Conservation (phyloP, 2,888 invertebrate genomes). For the Drosophila silvestris region DNA sequence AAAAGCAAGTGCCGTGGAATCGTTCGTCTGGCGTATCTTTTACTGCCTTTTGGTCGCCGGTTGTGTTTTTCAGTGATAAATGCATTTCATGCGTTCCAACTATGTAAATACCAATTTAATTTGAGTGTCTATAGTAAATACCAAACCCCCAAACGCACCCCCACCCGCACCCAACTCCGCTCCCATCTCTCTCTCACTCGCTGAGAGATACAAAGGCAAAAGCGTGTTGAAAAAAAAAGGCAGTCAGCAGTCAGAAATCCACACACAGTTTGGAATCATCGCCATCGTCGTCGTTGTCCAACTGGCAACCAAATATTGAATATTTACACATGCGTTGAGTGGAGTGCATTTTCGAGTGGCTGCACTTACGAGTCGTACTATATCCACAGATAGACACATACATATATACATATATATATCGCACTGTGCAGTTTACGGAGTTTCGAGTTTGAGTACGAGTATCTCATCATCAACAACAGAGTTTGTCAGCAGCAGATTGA, state of each 20-base stretch:
- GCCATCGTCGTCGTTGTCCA: constrained; percentile 15
- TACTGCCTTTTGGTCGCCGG: constrained; percentile 30
- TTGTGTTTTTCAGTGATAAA: constrained; percentile 62
- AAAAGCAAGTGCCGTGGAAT: constrained; percentile 67
- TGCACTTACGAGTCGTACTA: constrained; percentile 65
- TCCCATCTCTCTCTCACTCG: neutral
- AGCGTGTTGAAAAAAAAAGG: constrained; percentile 54
- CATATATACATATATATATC: constrained; percentile 4
- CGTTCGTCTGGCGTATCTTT: constrained; percentile 43
- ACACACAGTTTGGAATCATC: constrained; percentile 36
- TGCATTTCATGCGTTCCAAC: constrained; percentile 79
- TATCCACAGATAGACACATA: constrained; percentile 2
- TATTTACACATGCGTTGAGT: constrained; percentile 80
- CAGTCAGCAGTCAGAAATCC: constrained; percentile 57
- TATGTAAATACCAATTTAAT: constrained; percentile 83
- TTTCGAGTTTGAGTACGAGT: constrained; percentile 25
- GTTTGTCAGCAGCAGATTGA: constrained; percentile 25
- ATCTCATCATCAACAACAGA: constrained; percentile 31
- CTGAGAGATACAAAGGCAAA: constrained; percentile 20
- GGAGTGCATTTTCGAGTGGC: constrained; percentile 78
- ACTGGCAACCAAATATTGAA: constrained; percentile 78
- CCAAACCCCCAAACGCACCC: constrained; percentile 35
- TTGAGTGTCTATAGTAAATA: constrained; percentile 80
- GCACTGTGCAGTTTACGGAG: constrained; percentile 7
- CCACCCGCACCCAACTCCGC: constrained; percentile 2